A percentile compares a stretch with the other conserved stretches of the same genome.
Conservation (phyloP, 2,113 vertebrate species). For the Herpetotheres cachinnans region DNA sequence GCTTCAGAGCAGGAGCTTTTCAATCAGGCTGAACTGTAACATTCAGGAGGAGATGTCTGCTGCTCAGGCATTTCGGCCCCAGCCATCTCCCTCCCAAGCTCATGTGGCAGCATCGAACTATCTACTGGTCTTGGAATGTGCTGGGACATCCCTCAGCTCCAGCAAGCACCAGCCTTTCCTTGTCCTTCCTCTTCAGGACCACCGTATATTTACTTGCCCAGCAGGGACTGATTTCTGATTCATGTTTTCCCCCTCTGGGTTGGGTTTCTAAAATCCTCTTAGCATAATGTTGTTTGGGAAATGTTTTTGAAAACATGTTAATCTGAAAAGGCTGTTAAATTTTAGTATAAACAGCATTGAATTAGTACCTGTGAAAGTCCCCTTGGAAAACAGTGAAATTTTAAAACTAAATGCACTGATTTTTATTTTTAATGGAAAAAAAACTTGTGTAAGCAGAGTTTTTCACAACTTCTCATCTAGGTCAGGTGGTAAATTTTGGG, state of each 20-base stretch:
- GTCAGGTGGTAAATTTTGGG: not conserved
- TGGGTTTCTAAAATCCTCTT: not conserved
- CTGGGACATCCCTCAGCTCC: not conserved
- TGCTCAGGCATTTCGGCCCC: not conserved
- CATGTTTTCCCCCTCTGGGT: not conserved
- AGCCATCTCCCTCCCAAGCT: not conserved
- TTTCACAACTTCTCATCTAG: not conserved
- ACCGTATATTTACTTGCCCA: not conserved
- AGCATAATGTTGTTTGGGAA: not conserved
- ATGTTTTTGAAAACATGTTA: not conserved
- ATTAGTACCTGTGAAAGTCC: not conserved
- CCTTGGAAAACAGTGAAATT: not conserved
- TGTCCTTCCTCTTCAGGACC: not conserved
- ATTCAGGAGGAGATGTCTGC: not conserved
- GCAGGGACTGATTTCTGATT: not conserved
- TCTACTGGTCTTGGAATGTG: not conserved
- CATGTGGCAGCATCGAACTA: accelerated
- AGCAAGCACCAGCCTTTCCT: not conserved
- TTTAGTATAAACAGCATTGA: not conserved
- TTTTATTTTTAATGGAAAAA: not conserved
- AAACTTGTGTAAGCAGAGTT: not conserved
- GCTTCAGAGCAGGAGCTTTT: not conserved
- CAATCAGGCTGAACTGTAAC: not conserved
- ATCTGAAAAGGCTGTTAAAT: not conserved
- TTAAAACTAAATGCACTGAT: not conserved